Evolutionary conservation across 2,888 invertebrate species (phyloP), one percentile per base, ranked within the genome.

Genomic region (Sesia bembeciformis): DNA sequence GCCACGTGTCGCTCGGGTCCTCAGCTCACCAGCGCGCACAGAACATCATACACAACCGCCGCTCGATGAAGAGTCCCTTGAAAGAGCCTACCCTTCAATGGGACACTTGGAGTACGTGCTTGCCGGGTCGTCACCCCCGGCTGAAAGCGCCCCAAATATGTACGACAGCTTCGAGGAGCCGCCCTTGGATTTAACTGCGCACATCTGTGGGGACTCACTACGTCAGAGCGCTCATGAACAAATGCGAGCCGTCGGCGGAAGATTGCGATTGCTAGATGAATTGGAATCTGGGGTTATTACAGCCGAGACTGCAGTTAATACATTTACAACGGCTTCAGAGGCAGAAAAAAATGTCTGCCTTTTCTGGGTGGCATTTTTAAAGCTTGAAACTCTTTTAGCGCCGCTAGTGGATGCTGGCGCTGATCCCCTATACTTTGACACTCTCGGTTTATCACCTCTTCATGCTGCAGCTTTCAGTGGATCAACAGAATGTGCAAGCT

Each of bases 131-230:
- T 94, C 95, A 23, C 95, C 95, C 5, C 95, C 95, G 40, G 93
- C 94, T 57, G 95, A 95, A 79, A 94, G 94, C 80, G 94, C 94
- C 51, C 94, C 94, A 63, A 94, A 94, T 75, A 92, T 94, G 89
- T 95, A 95, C 84, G 95, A 95, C 75, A 95, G 94, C 82, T 94
- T 94, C 70, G 94, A 93, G 74, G 94, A 94, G 74, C 93, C 93
- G 52, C 92, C 92, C 62, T 90, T 92, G 62, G 92, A 94, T 72
- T 81, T 93, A 70, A 93, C 93, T 72, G 93, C 94, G 71, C 94
- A 93, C 70, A 93, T 94, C 71, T 93, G 94, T 79, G 89, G 91
- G 69, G 95, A 95, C 66, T 93, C 93, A 55, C 91, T 96, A 61
- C 92, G 93, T 68, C 92, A 92, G 74, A 93, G 93, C 70, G 90